Conservation (phyloP, 2,888 invertebrate species). For the Athalia rosae region DNA sequence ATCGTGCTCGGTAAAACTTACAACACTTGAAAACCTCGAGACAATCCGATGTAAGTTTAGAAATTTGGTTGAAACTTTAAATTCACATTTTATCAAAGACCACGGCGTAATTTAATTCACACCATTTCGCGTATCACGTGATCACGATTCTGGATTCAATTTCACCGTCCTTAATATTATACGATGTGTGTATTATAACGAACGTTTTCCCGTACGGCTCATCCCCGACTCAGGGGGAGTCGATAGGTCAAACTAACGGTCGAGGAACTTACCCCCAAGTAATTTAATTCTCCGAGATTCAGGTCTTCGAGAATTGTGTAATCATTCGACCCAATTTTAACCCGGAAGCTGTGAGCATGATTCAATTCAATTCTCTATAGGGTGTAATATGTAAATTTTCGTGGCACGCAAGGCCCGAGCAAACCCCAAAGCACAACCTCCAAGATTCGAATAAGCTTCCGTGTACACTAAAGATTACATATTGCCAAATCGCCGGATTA, state of each 20-base stretch:
- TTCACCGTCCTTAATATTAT: no score
- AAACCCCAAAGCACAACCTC: not conserved
- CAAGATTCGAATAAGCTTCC: not conserved
- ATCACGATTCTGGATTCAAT: no score
- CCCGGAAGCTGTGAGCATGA: conserved; percentile 32
- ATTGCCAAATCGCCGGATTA: no score
- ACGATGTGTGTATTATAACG: no score
- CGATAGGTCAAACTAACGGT: conserved; percentile 1
- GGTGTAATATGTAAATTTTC: conserved; percentile 6
- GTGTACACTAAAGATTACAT: conserved; percentile 1
- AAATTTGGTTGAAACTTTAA: no score
- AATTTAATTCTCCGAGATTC: conserved; percentile 3
- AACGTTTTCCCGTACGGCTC: no score
- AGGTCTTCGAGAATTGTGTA: conserved; percentile 15
- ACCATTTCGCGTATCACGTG: no score
- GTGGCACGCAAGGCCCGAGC: conserved; percentile 1
- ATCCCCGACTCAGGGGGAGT: not conserved
- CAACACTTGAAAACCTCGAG: no score
- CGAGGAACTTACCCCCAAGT: not conserved
- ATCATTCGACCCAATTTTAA: conserved; percentile 37
- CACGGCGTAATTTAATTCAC: no score
- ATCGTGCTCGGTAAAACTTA: no score
- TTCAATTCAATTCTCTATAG: conserved; percentile 14
- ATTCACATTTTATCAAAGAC: no score
- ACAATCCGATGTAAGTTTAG: no score